phyloP scores from a whole-genome alignment of 2,797 vertebrate species.

The Microchirus variegatus region DNA sequence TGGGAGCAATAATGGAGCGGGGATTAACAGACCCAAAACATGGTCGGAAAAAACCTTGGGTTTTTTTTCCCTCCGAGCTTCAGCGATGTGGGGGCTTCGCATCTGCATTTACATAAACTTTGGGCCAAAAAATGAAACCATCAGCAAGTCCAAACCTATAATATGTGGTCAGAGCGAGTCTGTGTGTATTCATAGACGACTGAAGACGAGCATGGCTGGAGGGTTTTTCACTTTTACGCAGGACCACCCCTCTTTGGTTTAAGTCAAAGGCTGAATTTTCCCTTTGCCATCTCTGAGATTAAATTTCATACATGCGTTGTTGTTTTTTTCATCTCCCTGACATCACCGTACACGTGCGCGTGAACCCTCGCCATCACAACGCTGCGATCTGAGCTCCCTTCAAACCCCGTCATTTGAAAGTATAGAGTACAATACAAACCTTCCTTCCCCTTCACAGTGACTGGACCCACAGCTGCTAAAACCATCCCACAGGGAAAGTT shows the following conservation, averaged over 20 bases:
- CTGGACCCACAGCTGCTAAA: constrained; percentile 61
- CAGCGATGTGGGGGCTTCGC: constrained; percentile 65
- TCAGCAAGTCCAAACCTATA: constrained; percentile 72
- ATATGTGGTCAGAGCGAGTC: constrained; percentile 67
- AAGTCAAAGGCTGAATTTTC: constrained; percentile 26
- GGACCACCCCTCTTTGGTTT: constrained; percentile 73
- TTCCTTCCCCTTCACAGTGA: constrained; percentile 18
- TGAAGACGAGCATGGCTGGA: constrained; percentile 61
- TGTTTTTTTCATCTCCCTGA: constrained; percentile 6
- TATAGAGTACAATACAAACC: constrained; percentile 27
- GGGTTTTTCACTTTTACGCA: constrained; percentile 57
- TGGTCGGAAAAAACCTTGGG: constrained; percentile 70
- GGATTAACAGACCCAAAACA: constrained; percentile 60
- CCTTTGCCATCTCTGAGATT: constrained; percentile 20
- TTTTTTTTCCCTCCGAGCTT: constrained; percentile 37
- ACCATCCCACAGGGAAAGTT: constrained; percentile 55
- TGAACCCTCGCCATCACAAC: constrained; percentile 56
- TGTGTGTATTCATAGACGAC: constrained; percentile 72
- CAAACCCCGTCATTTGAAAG: constrained; percentile 52
- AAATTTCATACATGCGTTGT: not conserved
- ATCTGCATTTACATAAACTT: constrained; percentile 73
- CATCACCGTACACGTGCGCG: constrained; percentile 41
- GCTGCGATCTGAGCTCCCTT: constrained; percentile 49
- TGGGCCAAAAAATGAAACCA: constrained; percentile 72
- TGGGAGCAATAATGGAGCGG: constrained; percentile 69